Conservation (phyloP, 2,113 vertebrate genomes). For the Pomatorhinus ruficollis region DNA sequence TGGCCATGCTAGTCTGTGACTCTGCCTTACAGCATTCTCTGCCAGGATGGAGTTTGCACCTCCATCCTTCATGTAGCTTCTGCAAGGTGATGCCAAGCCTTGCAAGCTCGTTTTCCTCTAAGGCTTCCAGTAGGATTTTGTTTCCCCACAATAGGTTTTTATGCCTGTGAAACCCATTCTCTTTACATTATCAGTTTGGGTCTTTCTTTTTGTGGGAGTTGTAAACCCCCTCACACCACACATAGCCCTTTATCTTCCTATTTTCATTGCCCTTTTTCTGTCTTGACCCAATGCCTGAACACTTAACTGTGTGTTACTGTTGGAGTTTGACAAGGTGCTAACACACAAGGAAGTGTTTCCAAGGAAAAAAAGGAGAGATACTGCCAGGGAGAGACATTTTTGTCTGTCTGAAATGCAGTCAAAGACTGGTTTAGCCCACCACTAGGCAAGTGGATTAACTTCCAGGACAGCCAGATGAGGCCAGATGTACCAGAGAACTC, state of each 20-base stretch:
- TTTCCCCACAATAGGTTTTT: not conserved
- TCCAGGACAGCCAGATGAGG: not conserved
- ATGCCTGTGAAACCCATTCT: not conserved
- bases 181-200: not conserved
- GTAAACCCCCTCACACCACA: not conserved
- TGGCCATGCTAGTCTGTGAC: not conserved
- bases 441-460: not conserved
- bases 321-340: not conserved
- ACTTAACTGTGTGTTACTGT: not conserved
- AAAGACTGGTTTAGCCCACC: not conserved
- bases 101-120: not conserved
- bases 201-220: not conserved
- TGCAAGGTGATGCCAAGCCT: not conserved
- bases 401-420: not conserved
- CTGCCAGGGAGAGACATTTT: not conserved
- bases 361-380: not conserved
- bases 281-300: not conserved
- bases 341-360: not conserved
- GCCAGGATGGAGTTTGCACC: not conserved
- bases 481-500: not conserved
- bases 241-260: not conserved
- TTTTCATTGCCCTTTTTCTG: not conserved
- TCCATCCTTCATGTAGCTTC: not conserved
- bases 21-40: not conserved
- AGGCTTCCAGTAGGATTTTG: not conserved